phyloP scores from a whole-genome alignment of 2,113 vertebrate genomes.

The Malurus cyaneus region DNA sequence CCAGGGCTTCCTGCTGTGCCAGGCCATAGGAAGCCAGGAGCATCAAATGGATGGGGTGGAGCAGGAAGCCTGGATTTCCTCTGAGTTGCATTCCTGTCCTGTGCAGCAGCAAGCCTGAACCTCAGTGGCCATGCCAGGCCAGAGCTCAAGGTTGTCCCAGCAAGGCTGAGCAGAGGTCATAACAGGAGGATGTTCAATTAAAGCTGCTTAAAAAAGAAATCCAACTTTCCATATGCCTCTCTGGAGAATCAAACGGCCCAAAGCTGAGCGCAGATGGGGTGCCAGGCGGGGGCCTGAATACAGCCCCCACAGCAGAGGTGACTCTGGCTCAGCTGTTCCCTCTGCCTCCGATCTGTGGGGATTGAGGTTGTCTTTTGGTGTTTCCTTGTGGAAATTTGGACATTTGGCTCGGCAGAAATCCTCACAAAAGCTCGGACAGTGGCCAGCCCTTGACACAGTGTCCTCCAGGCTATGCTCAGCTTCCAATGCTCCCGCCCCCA shows the following conservation, averaged over 20 bases:
- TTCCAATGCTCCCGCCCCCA: fast-evolving
- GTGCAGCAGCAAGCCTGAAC: fast-evolving
- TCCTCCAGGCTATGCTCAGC: background rate
- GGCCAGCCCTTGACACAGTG: background rate
- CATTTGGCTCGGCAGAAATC: background rate
- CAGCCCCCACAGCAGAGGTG: background rate
- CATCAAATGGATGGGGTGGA: fast-evolving
- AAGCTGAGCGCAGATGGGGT: background rate
- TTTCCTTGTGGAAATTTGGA: background rate
- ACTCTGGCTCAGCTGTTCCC: background rate
- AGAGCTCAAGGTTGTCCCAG: conserved; percentile 15
- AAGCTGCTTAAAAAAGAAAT: conserved; percentile 66
- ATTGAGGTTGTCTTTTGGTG: background rate
- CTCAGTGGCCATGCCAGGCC: fast-evolving
- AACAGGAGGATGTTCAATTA: conserved; percentile 32
- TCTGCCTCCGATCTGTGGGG: fast-evolving
- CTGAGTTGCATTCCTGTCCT: background rate
- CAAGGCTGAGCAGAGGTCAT: background rate
- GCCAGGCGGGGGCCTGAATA: background rate
- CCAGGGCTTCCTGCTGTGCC: background rate
- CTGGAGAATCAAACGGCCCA: background rate
- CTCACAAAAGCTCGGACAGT: fast-evolving
- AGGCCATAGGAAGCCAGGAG: background rate
- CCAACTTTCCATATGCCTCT: conserved; percentile 48
- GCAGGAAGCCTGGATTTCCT: background rate